A percentile compares a stretch with the other conserved stretches of the same genome.
These are phyloP conservation scores for Stomatorhinus walkeri DNA, from an alignment of 2,797 vertebrate genomes.

Conservation along the genomic window DNA sequence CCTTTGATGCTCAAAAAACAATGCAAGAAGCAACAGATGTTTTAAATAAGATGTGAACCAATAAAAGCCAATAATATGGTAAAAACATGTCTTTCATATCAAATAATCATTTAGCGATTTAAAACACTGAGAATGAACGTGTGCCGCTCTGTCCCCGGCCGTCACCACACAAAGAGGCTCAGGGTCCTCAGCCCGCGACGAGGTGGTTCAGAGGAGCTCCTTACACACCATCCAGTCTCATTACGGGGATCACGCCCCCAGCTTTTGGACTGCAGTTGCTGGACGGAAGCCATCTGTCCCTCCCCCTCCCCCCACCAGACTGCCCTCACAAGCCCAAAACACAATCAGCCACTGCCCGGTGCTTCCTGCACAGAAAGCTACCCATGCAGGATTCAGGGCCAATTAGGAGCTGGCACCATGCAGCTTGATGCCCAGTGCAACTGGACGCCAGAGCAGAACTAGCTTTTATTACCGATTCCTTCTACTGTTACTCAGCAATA, in stretches of 20 bases:
- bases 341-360: not conserved
- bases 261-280: not conserved
- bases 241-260: slow-evolving; percentile 28
- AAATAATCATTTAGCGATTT: not conserved
- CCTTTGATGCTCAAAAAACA: not conserved
- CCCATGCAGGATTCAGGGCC: not conserved
- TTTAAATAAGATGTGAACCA: not conserved
- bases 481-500: not conserved
- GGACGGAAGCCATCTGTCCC: slow-evolving; percentile 28
- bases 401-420: not conserved
- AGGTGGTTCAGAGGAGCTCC: not conserved
- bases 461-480: not conserved
- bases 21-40: not conserved
- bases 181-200: not conserved
- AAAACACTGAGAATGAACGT: not conserved
- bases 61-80: not conserved
- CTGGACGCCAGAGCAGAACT: not conserved
- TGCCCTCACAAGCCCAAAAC: slow-evolving; percentile 8
- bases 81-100: not conserved
- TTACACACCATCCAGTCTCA: not conserved
- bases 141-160: not conserved
- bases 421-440: not conserved
- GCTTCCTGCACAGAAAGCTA: not conserved
- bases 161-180: not conserved
- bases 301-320: not conserved